Conservation (phyloP, 2,797 vertebrate genomes). For the Philypnodon macrostomus region DNA sequence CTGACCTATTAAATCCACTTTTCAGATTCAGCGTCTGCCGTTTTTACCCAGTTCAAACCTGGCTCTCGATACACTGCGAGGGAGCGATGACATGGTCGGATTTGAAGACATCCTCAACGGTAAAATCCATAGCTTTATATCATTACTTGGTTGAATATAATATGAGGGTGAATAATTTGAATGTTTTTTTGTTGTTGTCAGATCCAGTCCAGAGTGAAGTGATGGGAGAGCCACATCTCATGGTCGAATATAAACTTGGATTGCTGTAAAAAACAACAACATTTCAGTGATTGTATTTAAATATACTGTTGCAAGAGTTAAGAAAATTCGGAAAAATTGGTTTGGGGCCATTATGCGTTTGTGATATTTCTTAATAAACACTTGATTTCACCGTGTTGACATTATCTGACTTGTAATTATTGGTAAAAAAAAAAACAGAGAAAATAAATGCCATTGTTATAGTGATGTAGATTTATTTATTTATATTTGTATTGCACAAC, state of each 20-base stretch:
- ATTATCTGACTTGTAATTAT: too few relatives aligned
- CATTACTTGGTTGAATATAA: neutral
- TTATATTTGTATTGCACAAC: too few relatives aligned
- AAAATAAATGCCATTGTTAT: too few relatives aligned
- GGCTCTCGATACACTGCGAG: constrained; percentile 88
- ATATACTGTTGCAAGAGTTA: constrained; percentile 5
- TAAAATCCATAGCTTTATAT: constrained; percentile 35
- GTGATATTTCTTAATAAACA: constrained; percentile 65
- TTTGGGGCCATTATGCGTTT: neutral
- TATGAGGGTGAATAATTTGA: neutral
- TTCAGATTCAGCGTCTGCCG: constrained; percentile 90
- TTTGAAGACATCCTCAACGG: constrained; percentile 96
- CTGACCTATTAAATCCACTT: too few relatives aligned
- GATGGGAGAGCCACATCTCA: constrained; percentile 93
- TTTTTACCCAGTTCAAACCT: constrained; percentile 93
- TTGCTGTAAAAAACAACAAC: constrained; percentile 75
- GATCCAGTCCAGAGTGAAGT: constrained; percentile 89
- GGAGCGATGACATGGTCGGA: constrained; percentile 84
- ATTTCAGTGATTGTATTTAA: constrained; percentile 18
- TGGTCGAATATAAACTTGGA: constrained; percentile 91
- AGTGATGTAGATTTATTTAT: too few relatives aligned
- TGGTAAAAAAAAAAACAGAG: accelerated
- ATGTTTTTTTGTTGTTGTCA: constrained; percentile 45
- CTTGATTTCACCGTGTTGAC: neutral
- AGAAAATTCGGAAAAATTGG: neutral